Percentiles rank a stretch among this genome's conserved stretches.
phyloP scores from a whole-genome alignment of 1,140 invertebrate genomes.

The Brachionus rubens region DNA sequence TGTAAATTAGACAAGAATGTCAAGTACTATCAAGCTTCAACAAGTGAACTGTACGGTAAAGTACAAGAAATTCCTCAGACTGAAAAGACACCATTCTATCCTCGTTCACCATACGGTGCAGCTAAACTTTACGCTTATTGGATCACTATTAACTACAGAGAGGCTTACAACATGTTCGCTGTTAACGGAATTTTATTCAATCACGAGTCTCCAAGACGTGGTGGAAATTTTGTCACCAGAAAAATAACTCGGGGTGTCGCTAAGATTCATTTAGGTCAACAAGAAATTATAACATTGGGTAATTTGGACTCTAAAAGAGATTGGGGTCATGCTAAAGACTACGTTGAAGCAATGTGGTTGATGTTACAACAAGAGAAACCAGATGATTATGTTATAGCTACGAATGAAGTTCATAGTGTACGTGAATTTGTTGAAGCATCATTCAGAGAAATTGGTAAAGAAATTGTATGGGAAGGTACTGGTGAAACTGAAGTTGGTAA shows the following conservation, averaged over 20 bases:
- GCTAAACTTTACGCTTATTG: constrained; percentile 98
- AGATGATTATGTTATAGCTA: constrained; percentile 96
- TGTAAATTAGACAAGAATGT: constrained; percentile 75
- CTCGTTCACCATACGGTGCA: constrained; percentile 96
- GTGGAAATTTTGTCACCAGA: constrained; percentile 95
- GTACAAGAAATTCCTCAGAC: constrained; percentile 91
- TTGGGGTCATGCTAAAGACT: constrained; percentile 99
- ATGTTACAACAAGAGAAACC: constrained; percentile 92
- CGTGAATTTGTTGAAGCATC: constrained; percentile 90
- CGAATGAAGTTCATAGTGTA: constrained; percentile 88
- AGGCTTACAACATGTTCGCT: constrained; percentile 95
- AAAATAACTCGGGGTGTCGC: constrained; percentile 96
- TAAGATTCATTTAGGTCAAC: constrained; percentile 83
- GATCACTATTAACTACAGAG: constrained; percentile 96
- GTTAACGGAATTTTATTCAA: constrained; percentile 99
- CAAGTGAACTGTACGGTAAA: constrained; percentile 96
- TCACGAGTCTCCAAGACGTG: constrained; percentile 94
- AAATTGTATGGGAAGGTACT: constrained; percentile 76
- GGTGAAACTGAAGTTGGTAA: constrained; percentile 81
- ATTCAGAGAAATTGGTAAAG: constrained; percentile 71
- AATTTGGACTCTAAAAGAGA: constrained; percentile 93
- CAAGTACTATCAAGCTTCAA: constrained; percentile 76
- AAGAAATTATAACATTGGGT: constrained; percentile 83
- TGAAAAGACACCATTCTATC: constrained; percentile 97
- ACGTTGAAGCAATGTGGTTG: constrained; percentile 99